Conservation (phyloP, 2,797 vertebrate genomes). For the Numenius phaeopus region DNA sequence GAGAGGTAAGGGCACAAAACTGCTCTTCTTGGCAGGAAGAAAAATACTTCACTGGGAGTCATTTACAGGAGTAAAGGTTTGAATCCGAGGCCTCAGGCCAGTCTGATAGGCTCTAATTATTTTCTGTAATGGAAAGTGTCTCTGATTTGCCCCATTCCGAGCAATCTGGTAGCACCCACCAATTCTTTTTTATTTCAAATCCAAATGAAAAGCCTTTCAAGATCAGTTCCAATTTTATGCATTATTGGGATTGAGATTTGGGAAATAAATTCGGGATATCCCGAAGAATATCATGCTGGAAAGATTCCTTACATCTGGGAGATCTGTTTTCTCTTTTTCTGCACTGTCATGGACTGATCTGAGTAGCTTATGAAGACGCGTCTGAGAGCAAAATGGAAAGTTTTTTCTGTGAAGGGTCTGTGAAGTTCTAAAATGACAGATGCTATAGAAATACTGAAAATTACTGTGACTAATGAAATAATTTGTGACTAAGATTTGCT, state of each 20-base stretch:
- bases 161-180: not conserved
- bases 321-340: not conserved
- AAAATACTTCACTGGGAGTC: conserved; percentile 4
- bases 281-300: not conserved
- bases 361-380: not conserved
- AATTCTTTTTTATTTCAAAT: not conserved
- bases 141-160: conserved; percentile 47
- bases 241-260: not conserved
- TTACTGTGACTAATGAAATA: not conserved
- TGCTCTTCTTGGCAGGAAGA: conserved; percentile 29
- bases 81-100: not conserved
- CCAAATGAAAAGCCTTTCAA: not conserved
- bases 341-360: not conserved
- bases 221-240: not conserved
- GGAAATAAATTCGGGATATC: not conserved
- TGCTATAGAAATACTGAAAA: not conserved
- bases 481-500: not conserved
- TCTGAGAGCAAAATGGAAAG: not conserved
- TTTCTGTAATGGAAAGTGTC: conserved; percentile 26
- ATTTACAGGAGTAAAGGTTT: conserved; percentile 39
- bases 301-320: not conserved
- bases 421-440: not conserved
- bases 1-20: conserved; percentile 10
- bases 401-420: not conserved
- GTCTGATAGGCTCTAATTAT: conserved; percentile 35